Base-by-base conservation (phyloP, 2,113 vertebrate species). In the Lepus europaeus region DNA sequence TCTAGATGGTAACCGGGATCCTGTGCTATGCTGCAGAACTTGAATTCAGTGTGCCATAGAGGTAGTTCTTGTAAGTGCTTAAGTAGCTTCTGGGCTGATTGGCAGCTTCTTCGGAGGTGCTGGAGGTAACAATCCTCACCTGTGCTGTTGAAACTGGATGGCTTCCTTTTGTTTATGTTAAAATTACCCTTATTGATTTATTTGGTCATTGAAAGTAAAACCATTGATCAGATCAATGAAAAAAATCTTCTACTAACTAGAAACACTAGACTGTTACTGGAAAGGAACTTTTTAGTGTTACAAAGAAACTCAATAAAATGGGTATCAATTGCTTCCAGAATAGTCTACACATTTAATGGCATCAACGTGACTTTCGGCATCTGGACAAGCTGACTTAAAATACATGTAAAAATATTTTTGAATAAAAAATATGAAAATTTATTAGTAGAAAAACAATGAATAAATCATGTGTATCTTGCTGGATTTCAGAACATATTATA, bases 391-490 rank as follows among this genome's bases (percentile, higher is more conserved):
- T 68, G 13, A 77, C 80, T 61, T 77, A 88, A 80, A 93, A 86
- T 45, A 45, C 6, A 45, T 45, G 6, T 45, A 45, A 45, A 45
- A 29, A 84, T 63, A 56, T 31, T 89, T 78, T 89, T 72, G 53
- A 70, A 89, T 14, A 88, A 93, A 56, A 91, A 91, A 36, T 45
- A 76, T 49, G 22, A 8, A 56, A 76, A 85, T 91, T 64, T 27
- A 80, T 49, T 76, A 88, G n/a, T 79, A 69, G 51, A 70, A 69
- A 91, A 61, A 17, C 25, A 36, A 69, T 85, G 19, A 80, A 33
- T 1, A 90, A 10, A 68, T 95, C 56, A 45, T 45, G 45, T 76
- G 39, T 76, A 29, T 2, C 2, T 29, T 74, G 17, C 13, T 89
- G 22, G n/a, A 56, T 76, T 1, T 83, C 39, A 68, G n/a, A 53